Base-by-base conservation (phyloP, 2,797 vertebrate species). In the Caiman crocodilus region DNA sequence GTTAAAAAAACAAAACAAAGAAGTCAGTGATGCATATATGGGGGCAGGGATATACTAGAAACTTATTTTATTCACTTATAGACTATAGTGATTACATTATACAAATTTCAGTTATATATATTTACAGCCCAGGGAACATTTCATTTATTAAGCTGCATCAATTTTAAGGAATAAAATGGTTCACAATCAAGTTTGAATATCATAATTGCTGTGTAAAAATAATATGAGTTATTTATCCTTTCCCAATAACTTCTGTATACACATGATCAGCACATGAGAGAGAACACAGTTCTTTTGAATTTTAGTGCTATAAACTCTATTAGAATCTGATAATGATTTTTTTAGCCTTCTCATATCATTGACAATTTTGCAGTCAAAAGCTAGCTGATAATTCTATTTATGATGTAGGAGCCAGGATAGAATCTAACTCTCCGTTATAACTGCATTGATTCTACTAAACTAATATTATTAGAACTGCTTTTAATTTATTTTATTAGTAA, bases 381-480 rank as follows among this genome's bases (percentile, higher is more conserved):
- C 7, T 59, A 77, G 21, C 4, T 82, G 56, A 28, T 82, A 88
- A 0, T 18, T 79, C 60, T 60, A 12, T 80, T 90, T 3, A 1
- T 57, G 18, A 15, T 76, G 16, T 1, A 2, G 32, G 23, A 73
- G 69, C 23, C 69, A 73, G 25, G 35, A 73, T 15, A 73, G 25
- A 73, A 50, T 73, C 23, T 42, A 73, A 42, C 23, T 50, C 35
- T 50, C 15, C 23, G 14, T 42, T 25, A 32, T 71, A 50, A 5
- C 12, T 1, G 2, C 69, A 82, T 75, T 0, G 0, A 12, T 88
- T 85, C 69, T 87, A 6, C 55, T 76, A 13, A 21, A 0, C 0
- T 81, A 60, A 6, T 17, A 16, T 15, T 57, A 58, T 76, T 82
- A 14, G 89, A 89, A 56, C 32, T 76, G 9, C 26, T 35, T 79